Base-by-base conservation (phyloP, 2,113 vertebrate genomes). In the Syrmaticus mikado region DNA sequence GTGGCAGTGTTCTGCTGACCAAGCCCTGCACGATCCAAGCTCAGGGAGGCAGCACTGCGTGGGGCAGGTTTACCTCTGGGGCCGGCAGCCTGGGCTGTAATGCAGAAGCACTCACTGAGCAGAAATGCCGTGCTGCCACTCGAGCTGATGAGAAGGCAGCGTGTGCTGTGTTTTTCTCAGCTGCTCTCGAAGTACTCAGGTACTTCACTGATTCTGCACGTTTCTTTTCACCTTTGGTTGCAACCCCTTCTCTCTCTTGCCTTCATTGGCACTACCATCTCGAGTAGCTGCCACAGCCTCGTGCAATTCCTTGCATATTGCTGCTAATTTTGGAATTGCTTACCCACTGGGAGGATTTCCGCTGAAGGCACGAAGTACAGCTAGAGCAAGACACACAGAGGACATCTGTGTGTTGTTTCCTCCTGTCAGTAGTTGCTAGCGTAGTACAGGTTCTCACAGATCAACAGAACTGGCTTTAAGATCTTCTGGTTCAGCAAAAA, bases 141-240 rank as follows among this genome's bases (percentile, higher is more conserved):
- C 6, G 6, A 10, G 52, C 34, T 75, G 68, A 3, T 21, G 45
- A 20, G 36, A 84, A 43, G 6, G 15, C 25, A 7, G 22, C 64
- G 55, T 0, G 0, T 38, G 2, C 21, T 12, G 36, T 55, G 24
- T 0, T 34, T 65, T 73, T 24, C 34, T 25, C 12, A 46, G 13
- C 48, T 77, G 67, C 10, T 45, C 10, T 46, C 65, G 15, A 0
- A 6, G 18, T n/a, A 9, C 19, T 83, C 41, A 74, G 34, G 2
- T 46, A 24, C 45, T 80, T 55, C 38, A 45, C 24, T 45, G 36
- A 21, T 38, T 60, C 68, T 71, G 21, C 32, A 43, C 4, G 3
- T 20, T 38, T 36, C 36, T 36, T 38, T 38, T 38, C 38, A 38
- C 38, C 38, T 38, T 38, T 38, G 38, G 38, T 38, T 38, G 38